Conservation (phyloP, 2,888 invertebrate species). For the Branchellion lobata region DNA sequence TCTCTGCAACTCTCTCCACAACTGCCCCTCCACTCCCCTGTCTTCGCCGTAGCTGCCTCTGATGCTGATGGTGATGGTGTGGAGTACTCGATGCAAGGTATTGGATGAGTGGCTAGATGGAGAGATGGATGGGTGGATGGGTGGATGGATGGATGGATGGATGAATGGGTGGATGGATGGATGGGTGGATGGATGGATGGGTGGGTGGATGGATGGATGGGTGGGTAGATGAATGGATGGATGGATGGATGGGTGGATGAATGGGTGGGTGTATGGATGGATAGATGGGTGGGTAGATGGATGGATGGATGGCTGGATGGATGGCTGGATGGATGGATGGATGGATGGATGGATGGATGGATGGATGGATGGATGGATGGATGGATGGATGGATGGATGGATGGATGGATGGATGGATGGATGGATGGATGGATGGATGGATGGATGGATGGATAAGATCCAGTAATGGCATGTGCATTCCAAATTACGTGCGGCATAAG, state of each 20-base stretch:
- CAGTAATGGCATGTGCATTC: too few relatives aligned
- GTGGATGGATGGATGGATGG: not conserved
- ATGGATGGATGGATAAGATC: not conserved
- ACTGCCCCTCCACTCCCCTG: not conserved
- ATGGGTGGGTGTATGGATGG: not conserved
- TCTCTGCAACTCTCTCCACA: not conserved
- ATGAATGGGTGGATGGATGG: not conserved
- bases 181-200: not conserved
- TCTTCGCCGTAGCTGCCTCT: not conserved
- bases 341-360: slow-evolving; percentile 1
- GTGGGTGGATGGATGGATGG: not conserved
- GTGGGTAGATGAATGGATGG: not conserved
- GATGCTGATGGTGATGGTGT: not conserved
- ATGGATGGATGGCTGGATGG: not conserved
- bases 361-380: not conserved
- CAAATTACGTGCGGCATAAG: too few relatives aligned
- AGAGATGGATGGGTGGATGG: not conserved
- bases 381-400: not conserved
- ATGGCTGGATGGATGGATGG: not conserved
- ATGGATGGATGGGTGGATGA: not conserved
- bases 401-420: not conserved
- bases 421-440: not conserved
- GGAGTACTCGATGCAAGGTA: not conserved
- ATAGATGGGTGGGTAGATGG: not conserved
- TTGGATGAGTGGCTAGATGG: not conserved